Evolutionary conservation across 2,113 vertebrate genomes (phyloP).

Genomic region (Plectropomus leopardus): DNA sequence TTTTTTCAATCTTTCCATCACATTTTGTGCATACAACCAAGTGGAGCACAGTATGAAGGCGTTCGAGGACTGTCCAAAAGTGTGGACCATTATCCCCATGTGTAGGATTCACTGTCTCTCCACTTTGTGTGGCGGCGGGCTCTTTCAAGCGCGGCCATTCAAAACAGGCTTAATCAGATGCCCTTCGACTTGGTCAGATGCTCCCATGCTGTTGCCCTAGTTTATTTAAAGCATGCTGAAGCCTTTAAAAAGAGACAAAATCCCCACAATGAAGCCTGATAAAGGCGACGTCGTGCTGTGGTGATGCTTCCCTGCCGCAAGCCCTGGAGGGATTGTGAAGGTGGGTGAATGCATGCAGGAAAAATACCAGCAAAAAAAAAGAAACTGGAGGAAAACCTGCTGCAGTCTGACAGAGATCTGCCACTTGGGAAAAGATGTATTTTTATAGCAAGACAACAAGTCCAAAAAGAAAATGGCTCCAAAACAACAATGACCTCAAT

Average conservation of each 20-base stretch:
- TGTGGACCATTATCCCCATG: neutral
- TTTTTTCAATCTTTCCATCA: neutral
- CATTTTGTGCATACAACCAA: neutral
- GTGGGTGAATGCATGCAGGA: constrained; percentile 31
- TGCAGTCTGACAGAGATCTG: constrained; percentile 50
- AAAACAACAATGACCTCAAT: constrained; percentile 19
- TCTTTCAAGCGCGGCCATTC: neutral
- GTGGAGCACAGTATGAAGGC: neutral
- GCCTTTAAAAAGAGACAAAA: constrained; percentile 7
- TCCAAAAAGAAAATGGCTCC: constrained; percentile 15
- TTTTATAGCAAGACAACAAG: constrained; percentile 33
- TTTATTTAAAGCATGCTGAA: constrained; percentile 1
- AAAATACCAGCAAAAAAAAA: constrained; percentile 29
- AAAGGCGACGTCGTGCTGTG: constrained; percentile 4
- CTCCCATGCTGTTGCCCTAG: neutral
- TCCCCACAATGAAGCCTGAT: neutral
- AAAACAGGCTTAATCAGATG: neutral
- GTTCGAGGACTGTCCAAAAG: neutral
- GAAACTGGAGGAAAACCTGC: constrained; percentile 35
- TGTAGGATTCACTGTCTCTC: neutral
- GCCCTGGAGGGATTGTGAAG: constrained; percentile 21
- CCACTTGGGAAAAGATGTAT: constrained; percentile 38
- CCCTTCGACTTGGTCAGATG: neutral
- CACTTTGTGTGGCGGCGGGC: neutral
- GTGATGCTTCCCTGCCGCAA: constrained; percentile 24